These are phyloP conservation scores for Polyommatus icarus DNA, from an alignment of 2,888 invertebrate genomes.

Conservation along the genomic window DNA sequence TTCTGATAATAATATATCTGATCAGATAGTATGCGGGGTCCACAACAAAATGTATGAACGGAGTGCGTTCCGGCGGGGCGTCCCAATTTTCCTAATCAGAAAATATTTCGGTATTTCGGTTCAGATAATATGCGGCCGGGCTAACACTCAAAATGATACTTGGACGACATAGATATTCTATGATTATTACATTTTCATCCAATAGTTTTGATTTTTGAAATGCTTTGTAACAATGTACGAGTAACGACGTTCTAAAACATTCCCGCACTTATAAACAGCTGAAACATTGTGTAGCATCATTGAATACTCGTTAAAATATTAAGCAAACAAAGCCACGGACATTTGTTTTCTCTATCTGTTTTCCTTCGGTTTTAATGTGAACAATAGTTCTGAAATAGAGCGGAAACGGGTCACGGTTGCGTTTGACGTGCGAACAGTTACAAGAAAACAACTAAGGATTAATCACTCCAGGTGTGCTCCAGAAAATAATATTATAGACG, in stretches of 20 bases:
- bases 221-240: neutral
- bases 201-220: neutral
- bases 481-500: conserved; percentile 32
- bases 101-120: too few relatives aligned
- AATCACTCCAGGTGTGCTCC: conserved; percentile 35
- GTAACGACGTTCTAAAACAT: too few relatives aligned
- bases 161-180: too few relatives aligned
- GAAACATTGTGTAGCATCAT: neutral
- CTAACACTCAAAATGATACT: too few relatives aligned
- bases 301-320: conserved; percentile 25
- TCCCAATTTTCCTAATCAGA: too few relatives aligned
- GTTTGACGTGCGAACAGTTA: conserved; percentile 35
- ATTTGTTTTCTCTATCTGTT: conserved; percentile 24
- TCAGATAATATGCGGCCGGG: too few relatives aligned
- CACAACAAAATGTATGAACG: too few relatives aligned
- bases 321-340: conserved; percentile 18
- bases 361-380: conserved; percentile 34
- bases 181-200: neutral
- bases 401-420: conserved; percentile 40
- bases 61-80: too few relatives aligned
- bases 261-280: neutral
- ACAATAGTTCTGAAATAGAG: conserved; percentile 41
- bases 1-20: too few relatives aligned
- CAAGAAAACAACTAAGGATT: conserved; percentile 33
- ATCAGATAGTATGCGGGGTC: too few relatives aligned